Evolutionary conservation across 2,797 vertebrate genomes (phyloP), one percentile per base, ranked within the genome.

Genomic region (Masticophis lateralis): DNA sequence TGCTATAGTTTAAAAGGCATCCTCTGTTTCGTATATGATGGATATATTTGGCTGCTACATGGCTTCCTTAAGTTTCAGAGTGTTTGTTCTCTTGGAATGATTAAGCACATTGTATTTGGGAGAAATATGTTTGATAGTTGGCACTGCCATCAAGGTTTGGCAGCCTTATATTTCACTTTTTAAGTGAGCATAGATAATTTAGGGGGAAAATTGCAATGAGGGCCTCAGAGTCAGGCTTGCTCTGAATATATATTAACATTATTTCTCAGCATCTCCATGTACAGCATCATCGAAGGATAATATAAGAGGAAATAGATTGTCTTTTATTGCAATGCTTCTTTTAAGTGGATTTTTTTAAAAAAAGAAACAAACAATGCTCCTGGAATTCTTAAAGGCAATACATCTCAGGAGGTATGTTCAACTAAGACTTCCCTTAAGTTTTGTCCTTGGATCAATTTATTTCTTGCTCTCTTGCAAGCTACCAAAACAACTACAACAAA

Each of bases 51-150:
- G 13, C 56, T 94, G 32, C 14, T 83, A 28, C 20, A 27, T 66
- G 10, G 10, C 91, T 91, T 91, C 88, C 89, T 90, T 0, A 7
- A 1, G 89, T 94, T 94, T 95, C 79, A 92, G 83, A 66, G 43
- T 1, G 47, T 89, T 93, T 88, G 79, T 51, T 22, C 87, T 53
- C 43, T 94, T 93, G 94, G 95, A 96, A 92, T 94, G 13, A 93
- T 32, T 93, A 63, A 6, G 74, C 93, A 92, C 87, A 87, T 94
- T 25, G 37, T 91, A 10, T 83, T 87, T 92, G 90, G 86, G 16
- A 32, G 1, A 92, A 60, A 53, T 47, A 3, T 32, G 61, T 92
- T 51, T 89, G 94, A 90, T 3, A 27, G 2, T 1, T 91, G 51
- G 47, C 13, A 66, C 1, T 2, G 55, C 2, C 74, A 47, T 47